Base-by-base conservation (phyloP, 2,888 invertebrate genomes). In the Agrypnus murinus region DNA sequence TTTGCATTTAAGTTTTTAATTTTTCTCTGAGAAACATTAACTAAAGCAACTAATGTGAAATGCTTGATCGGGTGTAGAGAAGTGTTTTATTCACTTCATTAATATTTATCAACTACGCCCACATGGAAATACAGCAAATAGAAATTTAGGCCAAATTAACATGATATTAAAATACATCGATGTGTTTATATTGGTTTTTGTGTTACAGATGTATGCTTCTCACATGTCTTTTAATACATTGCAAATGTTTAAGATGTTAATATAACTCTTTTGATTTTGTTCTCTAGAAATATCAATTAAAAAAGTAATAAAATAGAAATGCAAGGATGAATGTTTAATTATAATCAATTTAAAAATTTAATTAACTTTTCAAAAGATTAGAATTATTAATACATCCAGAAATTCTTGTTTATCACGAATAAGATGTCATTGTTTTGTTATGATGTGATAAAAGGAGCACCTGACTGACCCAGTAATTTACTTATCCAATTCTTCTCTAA, bases 401-500 rank as follows among this genome's bases (percentile, higher is more conserved):
- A 25, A 25, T 2, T 46, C 19, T 50, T 25, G 3, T n/a, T 50
- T 12, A 50, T 31, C 50, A n/a, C 31, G 2, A 31, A 50, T 12
- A 12, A 59, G 40, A 14, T 45, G 60, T 45, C 1, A 46, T 46
- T 62, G 14, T 62, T 34, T 46, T 48, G 15, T n/a, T n/a, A n/a
- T 12, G 8, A 17, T n/a, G 14, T 1, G 9, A 59, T 59, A 46
- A 62, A n/a, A 68, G 46, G 48, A 57, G 64, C 69, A 69, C 57
- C 69, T 63, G 32, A 69, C 69, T 64, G 69, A 69, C 64, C 58
- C n/a, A 64, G 57, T 62, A 64, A 57, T 63, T 53, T 69, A 10
- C 25, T 64, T 69, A 55, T 64, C n/a, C n/a, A n/a, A n/a, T n/a
- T n/a, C n/a, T n/a, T 25, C 58, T 38, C 17, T 48, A 31, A 59